Base-by-base conservation (phyloP, 37 sponge, comb jelly and placozoan genomes). In the Beroe forskalii region DNA sequence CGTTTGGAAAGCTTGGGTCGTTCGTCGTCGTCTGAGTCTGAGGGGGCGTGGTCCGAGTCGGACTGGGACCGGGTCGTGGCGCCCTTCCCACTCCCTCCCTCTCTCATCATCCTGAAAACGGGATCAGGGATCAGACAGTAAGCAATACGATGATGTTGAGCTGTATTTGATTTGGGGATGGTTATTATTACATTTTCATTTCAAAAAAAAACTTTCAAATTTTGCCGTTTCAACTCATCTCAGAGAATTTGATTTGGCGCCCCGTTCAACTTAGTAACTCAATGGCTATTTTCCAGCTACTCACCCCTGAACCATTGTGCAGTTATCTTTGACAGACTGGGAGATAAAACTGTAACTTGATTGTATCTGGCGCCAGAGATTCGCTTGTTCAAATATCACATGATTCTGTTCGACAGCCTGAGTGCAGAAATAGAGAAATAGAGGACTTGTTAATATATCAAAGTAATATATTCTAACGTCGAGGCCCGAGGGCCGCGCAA, bases 291-390 rank as follows among this genome's bases (percentile, higher is more conserved):
- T 48, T 6, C 6, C 55, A 48, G 4, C 44, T 42, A 23, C 75
- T 33, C 35, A 80, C 86, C 35, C 23, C 35, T 80, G 55, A 80
- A 80, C 86, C 31, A 41, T 22, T 3, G 48, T 32, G 20, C 86
- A 80, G 25, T 41, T 80, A 6, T 80, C 55, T 25, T 80, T 80
- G 40, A 80, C 86, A 19, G 38, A 14, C 28, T 22, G 40, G 3
- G 86, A 80, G 12, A 80, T 80, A 48, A 80, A 80, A 43, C 86
- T 44, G 55, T 44, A 80, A 25, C 86, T 80, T 41, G 86, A 44
- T 30, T 80, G 28, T 40, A 80, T 80, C 55, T 44, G 55, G 4
- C 55, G 28, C 86, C 86, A 80, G 24, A 80, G 48, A 3, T 44
- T 44, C 40, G 44, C 86, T 27, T 80, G 86, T 0, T 80, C 35